Evolutionary conservation across 2,888 invertebrate genomes (phyloP).

Genomic region (Himalopsyche anomala): DNA sequence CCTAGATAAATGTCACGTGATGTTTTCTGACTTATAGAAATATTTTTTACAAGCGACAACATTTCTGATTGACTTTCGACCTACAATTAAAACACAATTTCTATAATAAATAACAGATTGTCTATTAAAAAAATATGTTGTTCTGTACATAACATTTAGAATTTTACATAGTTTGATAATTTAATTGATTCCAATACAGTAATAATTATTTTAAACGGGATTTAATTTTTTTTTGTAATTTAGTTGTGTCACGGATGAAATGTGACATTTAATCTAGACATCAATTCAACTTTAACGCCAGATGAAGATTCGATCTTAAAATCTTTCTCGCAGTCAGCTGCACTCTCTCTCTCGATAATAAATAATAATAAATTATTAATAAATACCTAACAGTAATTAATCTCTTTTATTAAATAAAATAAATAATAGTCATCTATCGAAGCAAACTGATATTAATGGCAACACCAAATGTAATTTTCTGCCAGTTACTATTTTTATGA

Average conservation of each 20-base stretch:
- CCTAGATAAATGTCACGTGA: slow-evolving; percentile 65
- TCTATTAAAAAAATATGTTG: slow-evolving; percentile 60
- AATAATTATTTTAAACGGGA: slow-evolving; percentile 1
- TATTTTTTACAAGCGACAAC: slow-evolving; percentile 45
- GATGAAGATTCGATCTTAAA: slow-evolving; percentile 46
- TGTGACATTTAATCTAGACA: slow-evolving; percentile 79
- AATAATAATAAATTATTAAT: slow-evolving; percentile 72
- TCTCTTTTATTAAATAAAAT: slow-evolving; percentile 47
- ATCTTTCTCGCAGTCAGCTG: slow-evolving; percentile 44
- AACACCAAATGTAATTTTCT: slow-evolving; percentile 5
- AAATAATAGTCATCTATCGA: slow-evolving; percentile 32
- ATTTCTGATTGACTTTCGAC: slow-evolving; percentile 56
- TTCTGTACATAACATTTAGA: slow-evolving; percentile 59
- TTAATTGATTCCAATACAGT: slow-evolving; percentile 6
- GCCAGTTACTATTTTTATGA: neutral
- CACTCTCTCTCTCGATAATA: slow-evolving; percentile 77
- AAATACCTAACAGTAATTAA: slow-evolving; percentile 75
- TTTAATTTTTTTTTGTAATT: neutral
- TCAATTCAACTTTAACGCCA: slow-evolving; percentile 75
- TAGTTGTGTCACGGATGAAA: slow-evolving; percentile 75
- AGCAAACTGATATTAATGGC: neutral
- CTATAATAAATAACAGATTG: slow-evolving; percentile 55
- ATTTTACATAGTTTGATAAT: slow-evolving; percentile 45
- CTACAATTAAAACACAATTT: slow-evolving; percentile 57
- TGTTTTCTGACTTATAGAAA: slow-evolving; percentile 57